Percentiles rank a stretch among this genome's conserved stretches.
phyloP scores from a whole-genome alignment of 2,797 vertebrate genomes.

The Megaceryle alcyon region DNA sequence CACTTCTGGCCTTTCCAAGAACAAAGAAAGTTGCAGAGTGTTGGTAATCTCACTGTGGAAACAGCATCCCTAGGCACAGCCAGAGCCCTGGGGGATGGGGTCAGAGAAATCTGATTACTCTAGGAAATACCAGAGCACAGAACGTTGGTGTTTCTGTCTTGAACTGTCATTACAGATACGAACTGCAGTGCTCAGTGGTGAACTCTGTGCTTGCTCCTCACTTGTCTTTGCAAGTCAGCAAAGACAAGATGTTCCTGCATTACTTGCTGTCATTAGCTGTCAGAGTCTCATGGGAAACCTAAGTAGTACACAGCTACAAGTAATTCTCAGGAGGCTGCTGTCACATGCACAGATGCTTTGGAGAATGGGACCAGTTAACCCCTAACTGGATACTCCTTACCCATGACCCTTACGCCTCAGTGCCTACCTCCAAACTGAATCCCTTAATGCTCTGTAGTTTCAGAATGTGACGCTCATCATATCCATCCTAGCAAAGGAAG shows the following conservation, averaged over 20 bases:
- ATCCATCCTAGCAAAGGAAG: neutral
- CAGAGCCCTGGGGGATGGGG: neutral
- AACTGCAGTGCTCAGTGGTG: constrained; percentile 12
- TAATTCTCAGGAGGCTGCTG: neutral
- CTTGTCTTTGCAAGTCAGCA: constrained; percentile 47
- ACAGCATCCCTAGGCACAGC: neutral
- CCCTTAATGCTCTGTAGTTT: neutral
- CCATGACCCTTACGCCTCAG: neutral
- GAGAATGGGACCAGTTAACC: neutral
- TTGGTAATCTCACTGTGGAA: neutral
- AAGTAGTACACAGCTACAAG: neutral
- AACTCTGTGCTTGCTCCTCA: constrained; percentile 27
- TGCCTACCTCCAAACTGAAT: neutral
- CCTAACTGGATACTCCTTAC: neutral
- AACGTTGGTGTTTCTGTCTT: neutral
- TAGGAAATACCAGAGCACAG: neutral
- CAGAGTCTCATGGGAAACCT: neutral
- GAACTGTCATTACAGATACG: neutral
- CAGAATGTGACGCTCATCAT: neutral
- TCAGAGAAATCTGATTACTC: constrained; percentile 15
- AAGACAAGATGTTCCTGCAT: constrained; percentile 7
- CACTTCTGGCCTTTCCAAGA: neutral
- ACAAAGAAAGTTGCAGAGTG: neutral
- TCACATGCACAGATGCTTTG: neutral
- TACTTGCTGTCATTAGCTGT: neutral